phyloP scores from a whole-genome alignment of 1,140 invertebrate genomes.

The Melitaea cinxia region DNA sequence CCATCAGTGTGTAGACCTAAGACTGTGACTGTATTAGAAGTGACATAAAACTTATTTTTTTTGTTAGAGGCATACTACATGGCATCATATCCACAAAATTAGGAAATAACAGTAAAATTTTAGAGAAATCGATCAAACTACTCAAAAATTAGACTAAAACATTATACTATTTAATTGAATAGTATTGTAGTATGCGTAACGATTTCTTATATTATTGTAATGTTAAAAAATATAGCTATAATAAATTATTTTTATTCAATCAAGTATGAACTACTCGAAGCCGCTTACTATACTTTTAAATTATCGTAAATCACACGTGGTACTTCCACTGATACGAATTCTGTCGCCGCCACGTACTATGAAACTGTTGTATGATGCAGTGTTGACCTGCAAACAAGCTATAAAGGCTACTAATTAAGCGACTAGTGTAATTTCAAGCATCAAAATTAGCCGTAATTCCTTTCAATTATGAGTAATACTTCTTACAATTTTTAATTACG shows the following conservation, averaged over 20 bases:
- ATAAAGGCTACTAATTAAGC: constrained; percentile 69
- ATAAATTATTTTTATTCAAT: neutral
- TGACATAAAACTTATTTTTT: neutral
- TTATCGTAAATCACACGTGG: neutral
- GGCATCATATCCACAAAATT: too few relatives aligned
- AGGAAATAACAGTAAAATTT: too few relatives aligned
- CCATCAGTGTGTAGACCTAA: constrained; percentile 50
- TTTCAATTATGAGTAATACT: constrained; percentile 21
- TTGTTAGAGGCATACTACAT: too few relatives aligned
- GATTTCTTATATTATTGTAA: too few relatives aligned
- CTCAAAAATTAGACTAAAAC: too few relatives aligned
- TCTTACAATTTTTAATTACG: neutral
- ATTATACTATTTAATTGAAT: too few relatives aligned
- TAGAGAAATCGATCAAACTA: too few relatives aligned
- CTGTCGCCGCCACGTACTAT: constrained; percentile 7
- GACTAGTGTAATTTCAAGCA: constrained; percentile 46
- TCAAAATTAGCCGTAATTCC: constrained; percentile 53
- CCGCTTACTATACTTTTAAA: neutral
- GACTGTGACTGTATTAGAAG: neutral
- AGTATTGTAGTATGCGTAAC: too few relatives aligned
- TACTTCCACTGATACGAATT: neutral
- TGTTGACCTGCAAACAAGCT: constrained; percentile 56
- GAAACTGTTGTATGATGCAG: constrained; percentile 28
- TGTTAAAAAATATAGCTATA: neutral
- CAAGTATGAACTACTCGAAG: neutral